phyloP scores from a whole-genome alignment of 2,797 vertebrate genomes.

The Enteromius viviparus region DNA sequence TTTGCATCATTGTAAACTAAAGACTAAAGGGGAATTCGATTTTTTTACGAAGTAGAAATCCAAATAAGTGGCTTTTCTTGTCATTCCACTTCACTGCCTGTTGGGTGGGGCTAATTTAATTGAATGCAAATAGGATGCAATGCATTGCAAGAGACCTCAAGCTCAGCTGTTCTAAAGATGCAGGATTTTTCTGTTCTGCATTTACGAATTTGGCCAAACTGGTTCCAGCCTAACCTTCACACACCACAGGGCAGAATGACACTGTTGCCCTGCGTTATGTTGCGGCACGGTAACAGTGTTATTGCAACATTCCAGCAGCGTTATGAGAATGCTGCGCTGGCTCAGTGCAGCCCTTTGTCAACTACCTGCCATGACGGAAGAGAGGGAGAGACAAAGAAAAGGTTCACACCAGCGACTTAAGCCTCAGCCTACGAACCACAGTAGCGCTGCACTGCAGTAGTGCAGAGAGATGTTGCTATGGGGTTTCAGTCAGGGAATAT shows the following conservation, averaged over 20 bases:
- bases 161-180: background rate
- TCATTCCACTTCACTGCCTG: background rate
- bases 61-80: background rate
- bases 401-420: slow-evolving; percentile 50
- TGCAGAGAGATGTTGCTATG: slow-evolving; percentile 53
- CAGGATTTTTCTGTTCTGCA: slow-evolving; percentile 1
- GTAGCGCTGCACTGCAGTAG: slow-evolving; percentile 60
- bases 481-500: slow-evolving; percentile 56
- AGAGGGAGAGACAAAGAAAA: slow-evolving; percentile 36
- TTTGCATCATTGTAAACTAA: background rate
- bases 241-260: slow-evolving; percentile 22
- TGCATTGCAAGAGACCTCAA: background rate
- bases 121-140: background rate
- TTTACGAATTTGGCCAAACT: slow-evolving; percentile 8
- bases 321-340: slow-evolving; percentile 59
- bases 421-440: slow-evolving; percentile 46
- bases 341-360: slow-evolving; percentile 61
- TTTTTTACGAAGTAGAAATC: background rate
- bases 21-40: background rate
- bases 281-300: slow-evolving; percentile 59
- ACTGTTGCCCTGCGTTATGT: slow-evolving; percentile 18
- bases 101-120: background rate
- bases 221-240: slow-evolving; percentile 4
- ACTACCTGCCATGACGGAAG: slow-evolving; percentile 27
- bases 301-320: slow-evolving; percentile 71